phyloP scores from a whole-genome alignment of 2,888 invertebrate species.

The Lasioglossum pauxillum region DNA sequence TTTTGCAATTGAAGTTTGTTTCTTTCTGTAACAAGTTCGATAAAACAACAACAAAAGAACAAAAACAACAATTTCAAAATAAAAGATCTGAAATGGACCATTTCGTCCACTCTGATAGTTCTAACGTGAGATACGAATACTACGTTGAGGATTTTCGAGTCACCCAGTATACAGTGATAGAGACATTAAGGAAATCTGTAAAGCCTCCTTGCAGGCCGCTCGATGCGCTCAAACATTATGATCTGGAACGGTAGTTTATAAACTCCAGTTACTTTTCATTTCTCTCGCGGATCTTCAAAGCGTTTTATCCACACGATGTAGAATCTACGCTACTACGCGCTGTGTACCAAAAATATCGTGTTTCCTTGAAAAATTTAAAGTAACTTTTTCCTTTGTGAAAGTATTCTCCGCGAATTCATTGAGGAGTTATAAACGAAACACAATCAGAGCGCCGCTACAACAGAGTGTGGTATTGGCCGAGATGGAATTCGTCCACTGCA shows the following conservation, averaged over 20 bases:
- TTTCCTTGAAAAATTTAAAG: neutral
- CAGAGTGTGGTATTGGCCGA: too few relatives aligned
- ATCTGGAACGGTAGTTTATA: neutral
- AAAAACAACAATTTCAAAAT: too few relatives aligned
- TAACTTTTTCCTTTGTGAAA: neutral
- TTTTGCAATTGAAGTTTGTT: too few relatives aligned
- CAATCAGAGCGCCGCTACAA: neutral
- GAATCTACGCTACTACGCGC: neutral
- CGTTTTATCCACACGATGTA: neutral
- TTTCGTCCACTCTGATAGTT: neutral
- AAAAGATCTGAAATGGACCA: fast-evolving
- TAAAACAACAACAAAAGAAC: too few relatives aligned
- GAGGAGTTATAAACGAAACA: neutral
- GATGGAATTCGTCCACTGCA: too few relatives aligned
- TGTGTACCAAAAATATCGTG: neutral
- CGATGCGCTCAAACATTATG: constrained; percentile 7
- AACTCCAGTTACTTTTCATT: constrained; percentile 5
- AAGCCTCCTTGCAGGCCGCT: neutral
- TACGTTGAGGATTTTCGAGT: neutral
- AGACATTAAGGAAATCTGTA: constrained; percentile 1
- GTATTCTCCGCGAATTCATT: neutral
- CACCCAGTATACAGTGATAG: neutral
- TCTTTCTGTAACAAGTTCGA: too few relatives aligned
- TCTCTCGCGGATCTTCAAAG: neutral
- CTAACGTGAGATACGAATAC: neutral